These are phyloP conservation scores for Peromyscus attwateri DNA, from an alignment of 2,797 vertebrate genomes.

Conservation along the genomic window DNA sequence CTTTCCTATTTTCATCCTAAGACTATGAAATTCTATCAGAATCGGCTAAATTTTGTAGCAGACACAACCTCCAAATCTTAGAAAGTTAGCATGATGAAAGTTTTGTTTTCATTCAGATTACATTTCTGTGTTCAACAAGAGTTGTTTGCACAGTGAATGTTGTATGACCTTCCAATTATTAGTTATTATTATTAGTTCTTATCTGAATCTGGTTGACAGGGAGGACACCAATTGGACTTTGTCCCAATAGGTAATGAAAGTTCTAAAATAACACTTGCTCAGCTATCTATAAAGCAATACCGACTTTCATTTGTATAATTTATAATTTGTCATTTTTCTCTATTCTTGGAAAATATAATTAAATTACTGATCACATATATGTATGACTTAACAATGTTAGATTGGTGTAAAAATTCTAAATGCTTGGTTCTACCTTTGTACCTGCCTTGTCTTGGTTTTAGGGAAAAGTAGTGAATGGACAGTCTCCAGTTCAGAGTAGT, in stretches of 20 bases:
- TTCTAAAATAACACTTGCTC: not conserved
- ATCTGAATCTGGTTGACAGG: not conserved
- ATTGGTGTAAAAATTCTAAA: conserved; percentile 6
- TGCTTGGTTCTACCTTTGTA: not conserved
- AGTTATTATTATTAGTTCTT: not conserved
- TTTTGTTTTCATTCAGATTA: conserved; percentile 5
- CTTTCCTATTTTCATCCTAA: conserved; percentile 19
- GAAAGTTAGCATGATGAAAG: not conserved
- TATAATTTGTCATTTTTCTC: not conserved
- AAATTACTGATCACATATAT: not conserved
- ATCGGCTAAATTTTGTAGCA: conserved; percentile 9
- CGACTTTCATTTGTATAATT: not conserved
- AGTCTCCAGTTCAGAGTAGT: not conserved
- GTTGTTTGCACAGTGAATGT: not conserved
- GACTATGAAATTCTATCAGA: not conserved
- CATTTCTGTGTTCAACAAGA: not conserved
- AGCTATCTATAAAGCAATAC: not conserved
- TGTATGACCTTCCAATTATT: not conserved
- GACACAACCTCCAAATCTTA: not conserved
- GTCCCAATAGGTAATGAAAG: not conserved
- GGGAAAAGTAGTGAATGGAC: not conserved
- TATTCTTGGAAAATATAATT: not conserved
- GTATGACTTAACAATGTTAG: not conserved
- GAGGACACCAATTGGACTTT: not conserved
- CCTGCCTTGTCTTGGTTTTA: not conserved